Percentiles rank a stretch among this genome's conserved stretches.
Evolutionary conservation across 2,113 vertebrate species (phyloP).

Genomic region (Puffinus mauretanicus): DNA sequence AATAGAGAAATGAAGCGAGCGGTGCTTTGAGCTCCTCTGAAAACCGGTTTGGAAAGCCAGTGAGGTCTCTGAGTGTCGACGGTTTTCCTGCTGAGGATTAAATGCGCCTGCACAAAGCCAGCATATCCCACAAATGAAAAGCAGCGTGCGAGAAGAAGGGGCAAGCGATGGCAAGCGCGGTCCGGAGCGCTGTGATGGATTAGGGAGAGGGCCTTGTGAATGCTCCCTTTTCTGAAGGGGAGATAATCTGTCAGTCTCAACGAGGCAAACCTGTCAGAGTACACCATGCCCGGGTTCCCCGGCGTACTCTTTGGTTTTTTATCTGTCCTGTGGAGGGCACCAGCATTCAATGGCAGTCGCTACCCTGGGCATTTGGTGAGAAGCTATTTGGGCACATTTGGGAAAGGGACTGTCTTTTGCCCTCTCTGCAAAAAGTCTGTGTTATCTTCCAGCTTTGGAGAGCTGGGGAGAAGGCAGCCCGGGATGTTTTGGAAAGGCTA

Average conservation of each 20-base stretch:
- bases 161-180: not conserved
- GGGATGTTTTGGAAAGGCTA: slow-evolving; percentile 22
- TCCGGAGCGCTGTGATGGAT: slow-evolving; percentile 13
- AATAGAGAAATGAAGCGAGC: not conserved
- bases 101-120: not conserved
- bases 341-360: not conserved
- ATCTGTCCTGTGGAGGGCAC: slow-evolving; percentile 26
- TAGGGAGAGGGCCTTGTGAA: slow-evolving; percentile 18
- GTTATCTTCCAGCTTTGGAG: not conserved
- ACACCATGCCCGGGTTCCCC: fast-evolving
- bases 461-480: not conserved
- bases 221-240: not conserved
- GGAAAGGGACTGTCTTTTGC: not conserved
- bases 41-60: not conserved
- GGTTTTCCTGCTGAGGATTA: not conserved
- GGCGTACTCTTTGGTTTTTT: not conserved
- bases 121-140: slow-evolving; percentile 23
- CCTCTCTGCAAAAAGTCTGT: not conserved
- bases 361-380: not conserved
- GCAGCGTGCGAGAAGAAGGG: not conserved
- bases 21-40: not conserved
- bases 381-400: not conserved
- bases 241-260: slow-evolving; percentile 32
- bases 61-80: not conserved
- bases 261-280: slow-evolving; percentile 1